A percentile compares a stretch with the other conserved stretches of the same genome.
phyloP scores from a whole-genome alignment of 2,113 vertebrate genomes.

The Theropithecus gelada region DNA sequence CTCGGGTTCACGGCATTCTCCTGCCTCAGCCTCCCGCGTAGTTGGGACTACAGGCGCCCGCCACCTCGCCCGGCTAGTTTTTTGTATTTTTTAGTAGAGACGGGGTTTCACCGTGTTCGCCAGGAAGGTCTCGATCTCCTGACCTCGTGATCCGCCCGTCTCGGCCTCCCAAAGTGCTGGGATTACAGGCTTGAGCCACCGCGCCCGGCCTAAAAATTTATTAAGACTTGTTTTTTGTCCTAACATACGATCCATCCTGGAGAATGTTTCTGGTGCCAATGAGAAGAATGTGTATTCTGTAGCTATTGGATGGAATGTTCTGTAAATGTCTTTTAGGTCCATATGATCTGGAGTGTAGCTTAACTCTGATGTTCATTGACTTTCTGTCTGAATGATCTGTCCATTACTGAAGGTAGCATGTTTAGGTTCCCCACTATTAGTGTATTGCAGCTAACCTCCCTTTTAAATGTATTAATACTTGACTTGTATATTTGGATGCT shows the following conservation, averaged over 20 bases:
- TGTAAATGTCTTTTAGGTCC: neutral
- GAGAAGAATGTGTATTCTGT: neutral
- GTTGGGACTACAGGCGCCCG: too few relatives aligned
- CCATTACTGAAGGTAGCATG: neutral
- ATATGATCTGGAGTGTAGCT: neutral
- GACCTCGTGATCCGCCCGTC: too few relatives aligned
- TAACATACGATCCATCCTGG: neutral
- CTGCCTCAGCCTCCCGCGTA: too few relatives aligned
- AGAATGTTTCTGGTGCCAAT: neutral
- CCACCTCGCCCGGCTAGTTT: too few relatives aligned
- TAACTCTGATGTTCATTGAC: neutral
- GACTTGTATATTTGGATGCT: neutral
- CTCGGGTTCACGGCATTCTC: too few relatives aligned
- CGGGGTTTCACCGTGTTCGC: too few relatives aligned
- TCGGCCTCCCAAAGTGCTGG: too few relatives aligned
- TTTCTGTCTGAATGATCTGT: neutral
- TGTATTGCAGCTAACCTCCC: neutral
- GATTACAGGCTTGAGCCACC: too few relatives aligned
- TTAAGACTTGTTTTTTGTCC: neutral
- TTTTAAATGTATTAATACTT: neutral
- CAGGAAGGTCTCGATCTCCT: too few relatives aligned
- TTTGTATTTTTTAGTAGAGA: too few relatives aligned
- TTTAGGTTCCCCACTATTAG: neutral
- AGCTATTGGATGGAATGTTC: neutral
- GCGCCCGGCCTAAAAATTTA: neutral